phyloP scores from a whole-genome alignment of 2,113 vertebrate genomes.

The Myxocyprinus asiaticus region DNA sequence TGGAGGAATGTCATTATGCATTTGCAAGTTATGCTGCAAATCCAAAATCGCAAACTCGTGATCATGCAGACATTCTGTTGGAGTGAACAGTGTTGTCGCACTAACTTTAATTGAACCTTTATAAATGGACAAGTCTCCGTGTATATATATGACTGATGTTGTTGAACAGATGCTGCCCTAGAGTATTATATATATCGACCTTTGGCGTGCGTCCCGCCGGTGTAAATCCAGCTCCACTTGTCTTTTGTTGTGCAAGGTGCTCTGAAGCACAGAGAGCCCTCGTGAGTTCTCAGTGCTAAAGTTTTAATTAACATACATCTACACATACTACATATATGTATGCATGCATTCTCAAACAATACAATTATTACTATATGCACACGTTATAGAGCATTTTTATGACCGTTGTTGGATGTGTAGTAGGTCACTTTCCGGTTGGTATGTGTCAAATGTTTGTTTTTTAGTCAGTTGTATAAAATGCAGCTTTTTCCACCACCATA shows the following conservation, averaged over 20 bases:
- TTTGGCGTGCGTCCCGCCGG: neutral
- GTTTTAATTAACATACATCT: neutral
- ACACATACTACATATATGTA: neutral
- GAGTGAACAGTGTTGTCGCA: neutral
- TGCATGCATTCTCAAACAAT: neutral
- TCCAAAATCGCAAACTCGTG: neutral
- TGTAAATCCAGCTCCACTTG: conserved; percentile 39
- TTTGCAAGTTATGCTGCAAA: neutral
- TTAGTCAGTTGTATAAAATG: neutral
- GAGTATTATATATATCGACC: neutral
- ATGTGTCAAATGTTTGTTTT: neutral
- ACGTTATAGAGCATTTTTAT: no score
- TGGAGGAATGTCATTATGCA: neutral
- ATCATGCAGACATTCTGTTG: neutral
- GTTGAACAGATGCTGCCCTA: no score
- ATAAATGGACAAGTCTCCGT: neutral
- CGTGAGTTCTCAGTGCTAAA: neutral
- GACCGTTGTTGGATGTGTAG: neutral
- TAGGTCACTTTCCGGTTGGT: neutral
- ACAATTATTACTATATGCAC: no score
- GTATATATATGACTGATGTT: neutral
- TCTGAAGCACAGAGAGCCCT: no score
- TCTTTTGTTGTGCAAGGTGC: conserved; percentile 48
- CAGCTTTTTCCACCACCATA: no score
- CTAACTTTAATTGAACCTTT: neutral